phyloP scores from a whole-genome alignment of 2,888 invertebrate genomes.

The Melolontha melolontha region DNA sequence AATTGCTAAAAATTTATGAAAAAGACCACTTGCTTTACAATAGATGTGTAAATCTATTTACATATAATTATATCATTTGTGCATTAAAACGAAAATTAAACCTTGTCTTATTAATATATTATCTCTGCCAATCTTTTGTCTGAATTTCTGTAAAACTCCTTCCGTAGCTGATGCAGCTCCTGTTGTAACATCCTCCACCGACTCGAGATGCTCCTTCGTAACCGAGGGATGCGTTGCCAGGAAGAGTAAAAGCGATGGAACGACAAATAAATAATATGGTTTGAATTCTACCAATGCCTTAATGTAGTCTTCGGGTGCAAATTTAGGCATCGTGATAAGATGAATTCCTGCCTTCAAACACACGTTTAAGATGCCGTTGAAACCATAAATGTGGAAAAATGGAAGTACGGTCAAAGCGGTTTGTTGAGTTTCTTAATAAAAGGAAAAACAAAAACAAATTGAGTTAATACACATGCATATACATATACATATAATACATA shows the following conservation, averaged over 20 bases:
- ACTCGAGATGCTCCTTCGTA: conserved; percentile 74
- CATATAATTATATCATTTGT: conserved; percentile 7
- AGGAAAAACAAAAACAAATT: conserved; percentile 16
- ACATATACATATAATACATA: conserved; percentile 9
- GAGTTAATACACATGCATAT: conserved; percentile 6
- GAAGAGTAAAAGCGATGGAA: conserved; percentile 82
- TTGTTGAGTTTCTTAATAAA: conserved; percentile 54
- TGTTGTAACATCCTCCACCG: conserved; percentile 74
- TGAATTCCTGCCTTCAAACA: conserved; percentile 72
- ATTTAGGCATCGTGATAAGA: conserved; percentile 76
- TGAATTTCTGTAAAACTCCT: conserved; percentile 73
- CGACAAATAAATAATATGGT: conserved; percentile 76
- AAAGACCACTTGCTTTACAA: too few relatives aligned
- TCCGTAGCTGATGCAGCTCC: conserved; percentile 82
- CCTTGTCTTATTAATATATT: conserved; percentile 63
- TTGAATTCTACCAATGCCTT: conserved; percentile 72
- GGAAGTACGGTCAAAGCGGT: conserved; percentile 76
- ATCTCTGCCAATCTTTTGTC: conserved; percentile 68
- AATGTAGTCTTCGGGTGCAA: conserved; percentile 80
- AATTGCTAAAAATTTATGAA: too few relatives aligned
- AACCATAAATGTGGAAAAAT: conserved; percentile 84
- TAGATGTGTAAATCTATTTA: background rate
- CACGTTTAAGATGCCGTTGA: conserved; percentile 75
- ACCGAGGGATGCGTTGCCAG: conserved; percentile 79
- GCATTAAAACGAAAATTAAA: conserved; percentile 43